These are phyloP conservation scores for Leptodactylus fallax DNA, from an alignment of 2,797 vertebrate genomes.

Conservation along the genomic window DNA sequence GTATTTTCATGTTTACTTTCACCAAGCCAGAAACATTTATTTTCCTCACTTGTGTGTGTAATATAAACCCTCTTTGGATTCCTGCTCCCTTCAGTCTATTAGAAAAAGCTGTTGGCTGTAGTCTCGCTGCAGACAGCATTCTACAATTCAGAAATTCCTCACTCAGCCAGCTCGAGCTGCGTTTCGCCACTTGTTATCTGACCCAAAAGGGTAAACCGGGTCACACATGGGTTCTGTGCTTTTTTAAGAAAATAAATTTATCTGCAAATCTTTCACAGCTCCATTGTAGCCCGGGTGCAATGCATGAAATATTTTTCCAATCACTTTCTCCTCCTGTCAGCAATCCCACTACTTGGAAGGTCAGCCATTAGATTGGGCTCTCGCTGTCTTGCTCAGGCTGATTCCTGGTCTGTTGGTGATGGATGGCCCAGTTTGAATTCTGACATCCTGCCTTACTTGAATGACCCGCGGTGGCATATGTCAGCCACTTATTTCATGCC, in stretches of 20 bases:
- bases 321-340: constrained; percentile 64
- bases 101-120: constrained; percentile 52
- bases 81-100: constrained; percentile 36
- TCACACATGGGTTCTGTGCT: constrained; percentile 52
- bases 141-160: constrained; percentile 63
- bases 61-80: constrained; percentile 60
- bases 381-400: constrained; percentile 77
- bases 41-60: constrained; percentile 50
- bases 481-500: constrained; percentile 81
- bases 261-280: constrained; percentile 74
- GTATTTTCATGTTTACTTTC: constrained; percentile 30
- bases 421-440: constrained; percentile 82
- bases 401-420: constrained; percentile 80
- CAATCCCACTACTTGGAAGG: constrained; percentile 71
- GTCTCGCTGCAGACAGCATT: constrained; percentile 46
- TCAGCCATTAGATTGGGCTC: constrained; percentile 79
- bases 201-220: constrained; percentile 70
- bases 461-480: constrained; percentile 80
- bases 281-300: constrained; percentile 72
- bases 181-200: constrained; percentile 63
- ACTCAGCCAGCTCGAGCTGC: constrained; percentile 34
- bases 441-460: constrained; percentile 78
- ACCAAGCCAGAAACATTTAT: constrained; percentile 20
- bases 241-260: constrained; percentile 69
- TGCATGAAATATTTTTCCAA: constrained; percentile 80